Evolutionary conservation across 1,140 invertebrate species (phyloP), one percentile per base, ranked within the genome.

Genomic region (Drosophila elegans): DNA sequence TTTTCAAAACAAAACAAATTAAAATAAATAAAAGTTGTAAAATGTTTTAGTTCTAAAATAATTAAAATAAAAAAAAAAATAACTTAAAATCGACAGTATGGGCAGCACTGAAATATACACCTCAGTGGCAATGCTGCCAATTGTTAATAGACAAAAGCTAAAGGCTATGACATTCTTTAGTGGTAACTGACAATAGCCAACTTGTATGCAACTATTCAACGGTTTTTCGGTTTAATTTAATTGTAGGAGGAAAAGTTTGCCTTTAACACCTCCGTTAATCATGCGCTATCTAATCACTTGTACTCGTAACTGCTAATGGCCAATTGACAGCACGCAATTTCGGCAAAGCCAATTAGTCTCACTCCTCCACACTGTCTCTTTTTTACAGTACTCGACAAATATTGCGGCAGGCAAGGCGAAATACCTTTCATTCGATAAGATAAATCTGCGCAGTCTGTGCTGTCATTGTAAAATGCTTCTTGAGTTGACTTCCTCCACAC

Each of bases 391-490:
- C 49, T 62, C 38, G 38, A 38, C 52, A 57, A 57, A 71, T 71
- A 71, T 71, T 71, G 67, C 67, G 55, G 41, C 55, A 61, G 48
- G 25, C 46, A 60, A 46, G 68, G 55, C 34, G 39, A 73, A 73
- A 73, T 46, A 73, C 48, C 59, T 60, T 39, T 46, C 44, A 49
- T 73, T 73, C 69, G 69, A 73, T 73, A 73, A 73, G 69, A 73
- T 73, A 73, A 73, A 73, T 71, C 67, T 66, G 64, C 61, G 32
- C 38, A 46, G 61, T 29, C 29, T 41, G 44, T 49, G 46, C 1
- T 71, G 64, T 21, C n/a, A 21, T 39, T 48, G 63, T 68, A 68
- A 71, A 71, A 68, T 21, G 64, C 61, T 39, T 42, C 36, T 36
- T 27, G 41, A 38, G 42, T 49, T 44, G 51, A 42, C 52, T 69